Base-by-base conservation (phyloP, 92 coral and sea anemone species). In the Epizoanthus fatuus region DNA sequence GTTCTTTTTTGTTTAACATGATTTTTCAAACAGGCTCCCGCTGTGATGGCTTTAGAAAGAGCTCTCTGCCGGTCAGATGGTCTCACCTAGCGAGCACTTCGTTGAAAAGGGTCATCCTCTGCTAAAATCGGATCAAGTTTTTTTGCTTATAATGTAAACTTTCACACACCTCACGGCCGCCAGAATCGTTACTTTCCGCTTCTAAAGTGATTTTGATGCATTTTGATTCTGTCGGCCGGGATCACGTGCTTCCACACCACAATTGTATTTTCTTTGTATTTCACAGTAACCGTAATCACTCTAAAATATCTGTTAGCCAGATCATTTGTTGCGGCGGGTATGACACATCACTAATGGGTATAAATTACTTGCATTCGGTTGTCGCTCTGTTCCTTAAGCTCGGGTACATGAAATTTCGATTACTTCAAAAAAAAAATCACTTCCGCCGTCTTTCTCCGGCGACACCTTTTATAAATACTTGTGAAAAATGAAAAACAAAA, bases 1-100 rank as follows among this genome's bases (percentile, higher is more conserved):
- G 82, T 77, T 62, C 55, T 29, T 77, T 56, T 60, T 51, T 62
- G 57, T 77, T 60, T 54, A 77, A 77, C 82, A 77, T 77, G 57
- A 59, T 47, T 40, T 77, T 69, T 74, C 68, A 37, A 60, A 77
- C 82, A 19, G 56, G 42, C 52, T 38, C 82, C 82, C 17, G 82
- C 82, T 77, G 82, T 38, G 82, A 77, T 68, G 40, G 58, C 54
- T 20, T 60, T 77, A 62, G 35, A 44, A 22, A 74, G 63, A 13
- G 19, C 56, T 62, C 14, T 77, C 52, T 42, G 16, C 10, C 16
- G 17, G 70, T 44, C 56, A 40, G 69, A 52, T 14, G 29, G 59
- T 38, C 45, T 22, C 7, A 47, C 70, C 62, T 22, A 17, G 4
- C 14, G 5, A 37, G 63, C 70, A 17, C 81, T 58, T 14, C 17